Percentiles rank a stretch among this genome's conserved stretches.
Conservation (phyloP, 2,888 invertebrate species). For the Amorpha juglandis region DNA sequence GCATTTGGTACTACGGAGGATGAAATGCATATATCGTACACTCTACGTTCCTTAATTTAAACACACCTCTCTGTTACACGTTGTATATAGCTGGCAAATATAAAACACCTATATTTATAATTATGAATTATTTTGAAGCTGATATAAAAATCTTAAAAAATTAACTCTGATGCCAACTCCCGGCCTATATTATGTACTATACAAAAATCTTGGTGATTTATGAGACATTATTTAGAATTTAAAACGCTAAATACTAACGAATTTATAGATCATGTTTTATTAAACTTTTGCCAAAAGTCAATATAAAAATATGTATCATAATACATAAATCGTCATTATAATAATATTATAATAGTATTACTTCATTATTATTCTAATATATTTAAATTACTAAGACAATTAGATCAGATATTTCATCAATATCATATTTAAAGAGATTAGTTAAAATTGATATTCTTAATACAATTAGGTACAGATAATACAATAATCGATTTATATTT, state of each 20-base stretch:
- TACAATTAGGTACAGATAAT: neutral
- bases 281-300: neutral
- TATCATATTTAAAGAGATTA: neutral
- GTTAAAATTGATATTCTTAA: neutral
- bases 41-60: too few species aligned
- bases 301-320: neutral
- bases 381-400: too few species aligned
- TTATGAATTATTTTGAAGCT: too few species aligned
- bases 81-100: neutral
- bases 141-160: neutral
- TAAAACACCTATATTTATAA: too few species aligned
- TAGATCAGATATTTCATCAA: neutral
- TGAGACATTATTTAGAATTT: neutral
- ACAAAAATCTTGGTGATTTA: conserved; percentile 11
- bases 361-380: too few species aligned
- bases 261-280: too few species aligned
- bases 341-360: too few species aligned
- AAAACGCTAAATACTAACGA: neutral
- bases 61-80: too few species aligned
- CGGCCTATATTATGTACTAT: conserved; percentile 8
- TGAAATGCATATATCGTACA: too few species aligned
- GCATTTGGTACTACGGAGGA: too few species aligned
- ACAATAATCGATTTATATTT: neutral
- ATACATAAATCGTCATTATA: too few species aligned
- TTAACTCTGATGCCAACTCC: neutral